Evolutionary conservation across 1,140 invertebrate species (phyloP).

Genomic region (Meloidogyne floridensis): DNA sequence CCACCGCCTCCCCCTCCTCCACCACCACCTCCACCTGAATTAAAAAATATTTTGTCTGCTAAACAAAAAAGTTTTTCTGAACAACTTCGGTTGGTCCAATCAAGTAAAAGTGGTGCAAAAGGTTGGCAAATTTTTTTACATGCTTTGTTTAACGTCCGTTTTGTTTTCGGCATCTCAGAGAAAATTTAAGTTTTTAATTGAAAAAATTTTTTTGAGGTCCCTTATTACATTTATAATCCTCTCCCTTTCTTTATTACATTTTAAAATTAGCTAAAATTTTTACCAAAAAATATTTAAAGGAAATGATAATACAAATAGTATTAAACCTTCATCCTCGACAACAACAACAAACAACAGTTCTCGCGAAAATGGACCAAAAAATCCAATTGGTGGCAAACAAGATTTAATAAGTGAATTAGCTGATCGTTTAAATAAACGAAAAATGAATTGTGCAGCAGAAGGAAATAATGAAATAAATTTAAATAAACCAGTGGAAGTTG

Average conservation of each 20-base stretch:
- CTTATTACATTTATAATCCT: too few species aligned
- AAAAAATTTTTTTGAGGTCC: too few species aligned
- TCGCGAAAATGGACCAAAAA: neutral
- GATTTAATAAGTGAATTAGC: slow-evolving; percentile 27
- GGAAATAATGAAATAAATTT: neutral
- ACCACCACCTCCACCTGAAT: neutral
- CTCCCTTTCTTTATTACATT: too few species aligned
- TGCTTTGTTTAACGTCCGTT: too few species aligned
- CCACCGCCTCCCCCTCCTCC: neutral
- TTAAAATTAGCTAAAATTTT: too few species aligned
- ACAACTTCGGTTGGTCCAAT: neutral
- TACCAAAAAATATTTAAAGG: neutral
- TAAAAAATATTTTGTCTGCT: slow-evolving; percentile 12
- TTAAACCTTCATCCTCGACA: neutral
- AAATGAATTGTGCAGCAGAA: slow-evolving; percentile 16
- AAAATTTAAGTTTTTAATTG: too few species aligned
- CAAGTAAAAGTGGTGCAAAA: neutral
- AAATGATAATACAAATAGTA: neutral
- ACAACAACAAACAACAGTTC: neutral
- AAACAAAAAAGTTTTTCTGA: slow-evolving; percentile 3
- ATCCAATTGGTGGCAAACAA: neutral
- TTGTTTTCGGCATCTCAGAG: too few species aligned
- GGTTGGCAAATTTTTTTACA: neutral
- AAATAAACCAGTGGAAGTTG: neutral
- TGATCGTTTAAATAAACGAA: slow-evolving; percentile 15